Evolutionary conservation across 2,113 vertebrate genomes (phyloP), one percentile per base, ranked within the genome.

Genomic region (Microcebus lehilahytsara): DNA sequence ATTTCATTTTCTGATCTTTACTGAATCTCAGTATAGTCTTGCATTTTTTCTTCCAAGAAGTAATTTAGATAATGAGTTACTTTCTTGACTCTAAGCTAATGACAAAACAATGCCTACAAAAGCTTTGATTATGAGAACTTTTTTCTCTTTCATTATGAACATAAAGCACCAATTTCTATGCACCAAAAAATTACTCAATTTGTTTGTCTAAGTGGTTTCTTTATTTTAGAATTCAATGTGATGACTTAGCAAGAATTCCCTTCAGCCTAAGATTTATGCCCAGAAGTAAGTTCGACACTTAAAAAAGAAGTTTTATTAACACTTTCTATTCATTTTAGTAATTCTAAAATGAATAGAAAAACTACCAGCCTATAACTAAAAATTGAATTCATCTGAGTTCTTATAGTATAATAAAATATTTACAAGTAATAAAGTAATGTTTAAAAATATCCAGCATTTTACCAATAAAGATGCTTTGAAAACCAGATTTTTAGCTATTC

Each of bases 21-120:
- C 30, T 9, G 25, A 94, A 74, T 79, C 42, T 49, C 53, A 92
- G 19, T 40, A 69, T 62, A 32, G n/a, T 80, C 25, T 51, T 89
- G 62, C 20, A 42, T 66, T 62, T 13, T n/a, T 86, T 53, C 30
- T 12, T 12, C 16, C 49, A 37, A 51, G 30, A 92, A 74, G 37
- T 62, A 22, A 81, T 80, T 92, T 92, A 49, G n/a, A 69, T 85
- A 93, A 85, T 37, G 51, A 85, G 56, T 40, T 85, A 34, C 40
- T 96, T 64, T 89, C 72, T 95, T 85, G n/a, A 69, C 46, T 79
- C 58, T 58, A 85, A 69, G 23, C 58, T 94, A 91, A 79, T 72
- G 80, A 80, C 30, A 23, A 6, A 30, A 25, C 53, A 86, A 91
- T 81, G 37, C 9, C 20, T 95, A 22, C 6, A 74, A 90, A 80